Evolutionary conservation across 2,888 invertebrate genomes (phyloP).

Genomic region (Dromius quadrimaculatus): DNA sequence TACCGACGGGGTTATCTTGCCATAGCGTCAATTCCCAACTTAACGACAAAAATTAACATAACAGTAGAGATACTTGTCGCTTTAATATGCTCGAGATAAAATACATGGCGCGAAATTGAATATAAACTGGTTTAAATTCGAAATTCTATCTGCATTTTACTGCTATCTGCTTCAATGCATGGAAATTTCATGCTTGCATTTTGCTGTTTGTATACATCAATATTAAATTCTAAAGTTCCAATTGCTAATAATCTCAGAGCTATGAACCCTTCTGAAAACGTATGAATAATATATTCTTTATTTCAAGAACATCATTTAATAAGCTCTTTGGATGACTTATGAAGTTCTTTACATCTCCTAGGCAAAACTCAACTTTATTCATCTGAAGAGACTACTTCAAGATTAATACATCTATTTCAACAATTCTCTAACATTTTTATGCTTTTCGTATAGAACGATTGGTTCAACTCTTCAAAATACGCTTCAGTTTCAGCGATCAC

Average conservation of each 20-base stretch:
- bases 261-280: too few species aligned
- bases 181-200: conserved; percentile 7
- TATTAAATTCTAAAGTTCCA: too few species aligned
- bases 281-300: neutral
- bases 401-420: too few species aligned
- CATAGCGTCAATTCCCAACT: conserved; percentile 26
- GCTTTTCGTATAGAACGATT: too few species aligned
- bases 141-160: conserved; percentile 4
- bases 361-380: too few species aligned
- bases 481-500: too few species aligned
- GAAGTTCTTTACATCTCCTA: neutral
- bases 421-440: too few species aligned
- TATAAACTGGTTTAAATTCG: conserved; percentile 31
- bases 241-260: too few species aligned
- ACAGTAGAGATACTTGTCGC: conserved; percentile 36
- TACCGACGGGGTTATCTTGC: conserved; percentile 35
- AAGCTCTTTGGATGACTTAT: neutral
- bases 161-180: conserved; percentile 6
- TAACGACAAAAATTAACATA: conserved; percentile 37
- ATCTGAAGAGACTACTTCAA: too few species aligned
- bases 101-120: conserved; percentile 13
- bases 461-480: too few species aligned
- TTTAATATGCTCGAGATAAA: conserved; percentile 27
- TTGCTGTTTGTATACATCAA: neutral
- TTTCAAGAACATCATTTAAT: neutral